Conservation (phyloP, 2,888 invertebrate genomes). For the Anticlea derivata region DNA sequence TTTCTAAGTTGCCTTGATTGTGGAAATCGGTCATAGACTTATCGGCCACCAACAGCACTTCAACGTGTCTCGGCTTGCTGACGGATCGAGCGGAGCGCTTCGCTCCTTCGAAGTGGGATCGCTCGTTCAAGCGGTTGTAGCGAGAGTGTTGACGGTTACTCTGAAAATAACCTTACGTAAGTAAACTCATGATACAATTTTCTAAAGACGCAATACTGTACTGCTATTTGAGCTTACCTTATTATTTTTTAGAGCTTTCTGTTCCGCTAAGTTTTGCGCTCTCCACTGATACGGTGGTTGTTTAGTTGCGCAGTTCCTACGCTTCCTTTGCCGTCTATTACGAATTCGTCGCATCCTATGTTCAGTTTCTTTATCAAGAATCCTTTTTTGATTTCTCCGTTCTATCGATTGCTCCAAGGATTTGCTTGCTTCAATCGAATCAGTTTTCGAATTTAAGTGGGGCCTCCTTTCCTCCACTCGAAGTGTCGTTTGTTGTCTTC, state of each 20-base stretch:
- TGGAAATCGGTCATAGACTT: slow-evolving; percentile 94
- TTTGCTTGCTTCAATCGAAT: slow-evolving; percentile 59
- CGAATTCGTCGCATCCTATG: slow-evolving; percentile 56
- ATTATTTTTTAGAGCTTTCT: slow-evolving; percentile 43
- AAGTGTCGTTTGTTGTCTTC: slow-evolving; percentile 61
- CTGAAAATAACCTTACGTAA: slow-evolving; percentile 42
- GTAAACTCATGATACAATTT: not conserved
- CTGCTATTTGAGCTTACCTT: slow-evolving; percentile 37
- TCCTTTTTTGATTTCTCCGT: slow-evolving; percentile 52
- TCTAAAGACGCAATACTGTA: not conserved
- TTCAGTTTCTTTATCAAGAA: slow-evolving; percentile 42
- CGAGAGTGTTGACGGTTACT: slow-evolving; percentile 52
- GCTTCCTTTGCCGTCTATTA: slow-evolving; percentile 65
- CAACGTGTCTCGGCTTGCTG: slow-evolving; percentile 91
- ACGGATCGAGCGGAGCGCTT: slow-evolving; percentile 84
- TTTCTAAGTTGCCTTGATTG: slow-evolving; percentile 91
- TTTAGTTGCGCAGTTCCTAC: slow-evolving; percentile 68
- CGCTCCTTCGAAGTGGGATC: slow-evolving; percentile 38
- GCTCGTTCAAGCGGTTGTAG: slow-evolving; percentile 48
- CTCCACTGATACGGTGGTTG: slow-evolving; percentile 75
- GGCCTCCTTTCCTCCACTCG: slow-evolving; percentile 65
- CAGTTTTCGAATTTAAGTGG: slow-evolving; percentile 53
- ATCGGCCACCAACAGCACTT: slow-evolving; percentile 94
- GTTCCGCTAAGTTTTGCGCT: slow-evolving; percentile 50
- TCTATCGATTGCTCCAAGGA: slow-evolving; percentile 53